Conservation (phyloP, 30 jellyfish, hydroid and myxozoan species). For the Hydractinia symbiolongicarpus region DNA sequence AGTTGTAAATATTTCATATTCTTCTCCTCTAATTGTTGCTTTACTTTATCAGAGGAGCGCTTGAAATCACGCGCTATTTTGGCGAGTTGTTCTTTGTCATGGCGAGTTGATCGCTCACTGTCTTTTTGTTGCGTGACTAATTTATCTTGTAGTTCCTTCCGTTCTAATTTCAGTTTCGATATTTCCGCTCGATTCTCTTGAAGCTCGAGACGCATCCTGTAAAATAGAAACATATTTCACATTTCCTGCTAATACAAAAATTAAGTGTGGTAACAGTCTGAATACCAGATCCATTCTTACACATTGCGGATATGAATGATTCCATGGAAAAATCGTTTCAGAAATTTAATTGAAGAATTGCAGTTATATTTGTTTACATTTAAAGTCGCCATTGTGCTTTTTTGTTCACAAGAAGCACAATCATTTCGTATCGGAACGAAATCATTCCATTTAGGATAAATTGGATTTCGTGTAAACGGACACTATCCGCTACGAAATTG, state of each 20-base stretch:
- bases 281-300: background rate
- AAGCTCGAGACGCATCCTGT: constrained; percentile 73
- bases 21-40: constrained; percentile 38
- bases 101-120: constrained; percentile 48
- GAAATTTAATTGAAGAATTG: no score
- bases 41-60: constrained; percentile 61
- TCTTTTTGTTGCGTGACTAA: constrained; percentile 67
- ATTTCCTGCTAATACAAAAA: background rate
- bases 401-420: no score
- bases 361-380: no score
- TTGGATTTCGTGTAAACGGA: no score
- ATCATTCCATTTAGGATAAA: no score
- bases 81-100: constrained; percentile 47
- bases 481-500: no score
- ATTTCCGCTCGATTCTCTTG: constrained; percentile 58
- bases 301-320: no score
- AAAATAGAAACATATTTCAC: background rate
- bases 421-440: no score
- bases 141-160: constrained; percentile 54
- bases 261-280: background rate
- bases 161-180: constrained; percentile 49
- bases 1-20: constrained; percentile 28
- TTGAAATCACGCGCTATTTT: constrained; percentile 70
- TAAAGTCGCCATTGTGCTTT: no score
- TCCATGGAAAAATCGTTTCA: no score